Percentiles rank a stretch among this genome's conserved stretches.
Evolutionary conservation across 30 jellyfish, hydroid and myxozoan genomes (phyloP).

Genomic region (Aurelia aurita complex sp. Pacific): DNA sequence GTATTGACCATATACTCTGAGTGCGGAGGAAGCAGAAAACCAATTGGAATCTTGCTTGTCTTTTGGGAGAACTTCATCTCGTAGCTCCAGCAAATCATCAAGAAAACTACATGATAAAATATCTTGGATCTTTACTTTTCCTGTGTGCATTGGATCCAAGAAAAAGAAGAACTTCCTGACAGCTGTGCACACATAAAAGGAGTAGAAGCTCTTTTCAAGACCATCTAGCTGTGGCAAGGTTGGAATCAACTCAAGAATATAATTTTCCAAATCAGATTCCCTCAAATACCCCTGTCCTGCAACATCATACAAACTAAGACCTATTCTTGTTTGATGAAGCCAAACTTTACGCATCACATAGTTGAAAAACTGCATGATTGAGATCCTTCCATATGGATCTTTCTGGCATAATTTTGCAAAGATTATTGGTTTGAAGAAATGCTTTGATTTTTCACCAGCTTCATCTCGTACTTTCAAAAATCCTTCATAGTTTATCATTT

Average conservation of each 20-base stretch:
- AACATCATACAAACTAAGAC: conserved; percentile 94
- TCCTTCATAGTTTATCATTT: conserved; percentile 95
- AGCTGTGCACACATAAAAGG: conserved; percentile 99
- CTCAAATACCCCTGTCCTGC: conserved; percentile 97
- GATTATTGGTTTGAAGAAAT: conserved; percentile 86
- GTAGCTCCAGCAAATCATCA: conserved; percentile 94
- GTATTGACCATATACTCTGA: conserved; percentile 98
- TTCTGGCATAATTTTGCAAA: conserved; percentile 85
- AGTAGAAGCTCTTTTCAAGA: conserved; percentile 92
- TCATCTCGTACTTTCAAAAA: conserved; percentile 89
- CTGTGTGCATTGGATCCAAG: conserved; percentile 98
- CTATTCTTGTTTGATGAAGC: conserved; percentile 97
- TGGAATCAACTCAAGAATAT: conserved; percentile 93
- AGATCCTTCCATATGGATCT: conserved; percentile 94
- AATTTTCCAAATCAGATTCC: conserved; percentile 94
- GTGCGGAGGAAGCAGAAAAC: conserved; percentile 99
- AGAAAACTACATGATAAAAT: conserved; percentile 94
- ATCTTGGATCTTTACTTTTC: conserved; percentile 95
- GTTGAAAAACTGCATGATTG: conserved; percentile 96
- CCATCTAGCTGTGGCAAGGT: conserved; percentile 99
- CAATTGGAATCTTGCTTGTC: conserved; percentile 97
- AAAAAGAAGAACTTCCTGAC: conserved; percentile 97
- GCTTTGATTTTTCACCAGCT: conserved; percentile 90
- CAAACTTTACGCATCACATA: conserved; percentile 98
- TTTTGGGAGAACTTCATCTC: conserved; percentile 95